Evolutionary conservation across 2,113 vertebrate genomes (phyloP), one percentile per base, ranked within the genome.

Genomic region (Leptocoma aspasia): DNA sequence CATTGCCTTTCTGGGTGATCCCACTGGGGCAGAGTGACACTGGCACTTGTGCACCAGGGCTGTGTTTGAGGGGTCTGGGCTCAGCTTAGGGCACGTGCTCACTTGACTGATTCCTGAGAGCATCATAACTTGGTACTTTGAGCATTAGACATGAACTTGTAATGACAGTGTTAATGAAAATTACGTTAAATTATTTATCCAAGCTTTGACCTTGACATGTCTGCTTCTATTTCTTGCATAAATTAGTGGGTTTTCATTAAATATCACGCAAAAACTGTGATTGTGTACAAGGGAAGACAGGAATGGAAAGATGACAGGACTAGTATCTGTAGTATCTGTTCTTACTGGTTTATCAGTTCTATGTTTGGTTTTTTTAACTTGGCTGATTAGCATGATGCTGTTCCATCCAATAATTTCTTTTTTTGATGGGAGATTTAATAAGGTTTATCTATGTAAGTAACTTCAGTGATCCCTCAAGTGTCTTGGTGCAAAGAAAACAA

Each of bases 21-120:
- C 12, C 7, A 0, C 1, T 1, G 28, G 42, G 56, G 42, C 57
- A 63, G 52, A 30, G 2, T 8, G 1, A 0, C 2, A 0, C 28
- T 6, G 45, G 47, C 9, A 0, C 16, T 6, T 5, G 5, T 15
- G 66, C 2, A 0, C 28, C 23, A 10, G 59, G 39, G 2, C 10
- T 33, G 5, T 7, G 24, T 8, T 3, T 23, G 7, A 2, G 22
- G 17, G 52, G 1, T 23, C 14, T 44, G 8, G 26, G 12, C 11
- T n/a, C 13, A 13, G 24, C 26, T 2, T 3, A 0, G n/a, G 64
- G 9, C 4, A 3, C 16, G 3, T 10, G 14, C 61, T 42, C 5
- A 1, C 50, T 19, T 14, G 10, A 0, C 15, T 19, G 18, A 16
- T 11, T 61, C 24, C 60, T 26, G n/a, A 4, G 11, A 30, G 33